Base-by-base conservation (phyloP, 2,888 invertebrate species). In the Dascillus cervinus region DNA sequence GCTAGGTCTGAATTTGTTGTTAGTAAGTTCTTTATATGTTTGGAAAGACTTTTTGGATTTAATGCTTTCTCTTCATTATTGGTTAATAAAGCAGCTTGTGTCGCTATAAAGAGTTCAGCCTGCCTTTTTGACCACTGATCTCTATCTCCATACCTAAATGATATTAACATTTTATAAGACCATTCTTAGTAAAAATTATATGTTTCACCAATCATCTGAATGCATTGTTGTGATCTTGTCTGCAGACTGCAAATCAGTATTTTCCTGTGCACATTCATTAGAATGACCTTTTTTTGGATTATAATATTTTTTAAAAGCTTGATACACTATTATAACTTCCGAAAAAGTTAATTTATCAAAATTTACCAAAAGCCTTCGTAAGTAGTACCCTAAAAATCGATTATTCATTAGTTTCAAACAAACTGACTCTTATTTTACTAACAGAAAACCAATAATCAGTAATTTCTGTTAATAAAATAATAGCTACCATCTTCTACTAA, bases 91-190 rank as follows among this genome's bases (percentile, higher is more conserved):
- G 81, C 79, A 5, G 86, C 86, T 65, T 92, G 91, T 50, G 88
- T 85, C 1, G 88, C 82, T 32, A 91, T 82, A 54, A 91, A 87
- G 26, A 88, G 67, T 61, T 92, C 91, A 0, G 91, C 90, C 65
- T 92, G 91, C 50, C 85, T 80, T 39, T 82, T 77, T 1, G 89
- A 88, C 87, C 87, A 88, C 35, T 79, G 77, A 44, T 78, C 75
- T 47, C 77, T 72, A 44, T 74, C 71, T 40, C 68, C 69, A 47
- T 43, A 49, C 56, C 60, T 59, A 32, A 37, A 46, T 38, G 23
- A 12, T 11, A 9, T 22, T 11, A 21, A 25, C 9, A 22, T 29
- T 13, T 25, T 8, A 26, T 17, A 29, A 30, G 20, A 27, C 4
- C 4, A 29, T n/a, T 10, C 22, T 2, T 29, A 21, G 13, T 20